Conservation (phyloP, 2,888 invertebrate genomes). For the Tenodera sinensis region DNA sequence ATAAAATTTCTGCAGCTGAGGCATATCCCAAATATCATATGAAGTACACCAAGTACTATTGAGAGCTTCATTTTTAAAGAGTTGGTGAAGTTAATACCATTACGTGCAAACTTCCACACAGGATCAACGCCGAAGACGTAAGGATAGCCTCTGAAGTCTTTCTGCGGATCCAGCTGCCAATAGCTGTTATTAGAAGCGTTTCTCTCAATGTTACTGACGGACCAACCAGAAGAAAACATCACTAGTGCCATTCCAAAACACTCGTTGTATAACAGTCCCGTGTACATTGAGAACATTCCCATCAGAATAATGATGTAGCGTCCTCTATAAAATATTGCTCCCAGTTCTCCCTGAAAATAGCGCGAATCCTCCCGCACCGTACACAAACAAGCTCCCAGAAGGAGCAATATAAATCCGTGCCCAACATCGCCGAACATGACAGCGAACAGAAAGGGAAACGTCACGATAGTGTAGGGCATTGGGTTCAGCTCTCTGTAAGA, state of each 20-base stretch:
- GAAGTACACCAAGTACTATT: slow-evolving; percentile 66
- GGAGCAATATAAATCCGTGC: slow-evolving; percentile 62
- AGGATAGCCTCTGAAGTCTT: slow-evolving; percentile 35
- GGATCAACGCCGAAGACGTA: slow-evolving; percentile 57
- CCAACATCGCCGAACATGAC: slow-evolving; percentile 78
- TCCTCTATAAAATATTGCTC: slow-evolving; percentile 53
- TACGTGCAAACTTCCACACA: slow-evolving; percentile 47
- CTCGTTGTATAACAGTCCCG: slow-evolving; percentile 57
- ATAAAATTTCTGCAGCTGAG: slow-evolving; percentile 46
- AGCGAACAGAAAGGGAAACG: slow-evolving; percentile 74
- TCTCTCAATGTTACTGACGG: neutral
- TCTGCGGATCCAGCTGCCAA: slow-evolving; percentile 33
- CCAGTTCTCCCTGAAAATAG: slow-evolving; percentile 43
- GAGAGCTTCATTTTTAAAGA: slow-evolving; percentile 75
- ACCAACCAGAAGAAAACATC: slow-evolving; percentile 52
- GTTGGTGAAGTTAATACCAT: slow-evolving; percentile 66
- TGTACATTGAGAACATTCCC: slow-evolving; percentile 41
- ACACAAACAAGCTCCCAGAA: neutral
- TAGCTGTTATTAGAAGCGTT: neutral
- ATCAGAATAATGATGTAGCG: slow-evolving; percentile 57
- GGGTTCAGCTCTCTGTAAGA: slow-evolving; percentile 59
- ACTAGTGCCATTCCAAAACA: slow-evolving; percentile 54
- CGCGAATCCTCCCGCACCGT: neutral
- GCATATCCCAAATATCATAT: slow-evolving; percentile 70
- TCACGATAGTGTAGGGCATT: slow-evolving; percentile 69